A percentile compares a stretch with the other conserved stretches of the same genome.
Conservation (phyloP, 2,888 invertebrate genomes). For the Tenthredo mesomela region DNA sequence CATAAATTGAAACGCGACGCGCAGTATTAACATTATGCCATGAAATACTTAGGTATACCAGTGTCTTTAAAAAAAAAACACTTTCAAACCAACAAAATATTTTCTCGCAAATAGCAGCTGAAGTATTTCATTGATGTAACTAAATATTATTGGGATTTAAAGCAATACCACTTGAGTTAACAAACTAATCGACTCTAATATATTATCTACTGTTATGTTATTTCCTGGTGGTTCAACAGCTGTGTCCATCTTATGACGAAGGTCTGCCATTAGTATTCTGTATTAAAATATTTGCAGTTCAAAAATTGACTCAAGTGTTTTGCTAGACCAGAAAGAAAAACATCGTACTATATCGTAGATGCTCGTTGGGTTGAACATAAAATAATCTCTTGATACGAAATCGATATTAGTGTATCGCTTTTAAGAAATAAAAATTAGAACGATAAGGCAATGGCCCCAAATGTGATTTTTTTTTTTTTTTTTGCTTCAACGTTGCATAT, state of each 20-base stretch:
- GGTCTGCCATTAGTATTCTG: neutral
- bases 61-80: neutral
- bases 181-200: neutral
- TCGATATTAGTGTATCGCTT: neutral
- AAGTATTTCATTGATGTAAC: neutral
- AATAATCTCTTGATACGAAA: neutral
- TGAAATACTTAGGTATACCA: neutral
- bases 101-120: neutral
- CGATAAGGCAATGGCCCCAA: neutral
- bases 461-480: neutral
- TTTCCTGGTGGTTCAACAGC: neutral
- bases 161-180: neutral
- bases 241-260: neutral
- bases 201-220: neutral
- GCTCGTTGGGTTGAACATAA: neutral
- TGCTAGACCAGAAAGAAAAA: neutral
- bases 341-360: neutral
- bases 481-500: neutral
- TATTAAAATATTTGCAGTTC: neutral
- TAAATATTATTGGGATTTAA: neutral
- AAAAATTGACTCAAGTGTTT: constrained; percentile 31
- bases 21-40: neutral
- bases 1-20: neutral
- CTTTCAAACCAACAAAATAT: neutral
- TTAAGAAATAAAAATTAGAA: neutral